phyloP scores from a whole-genome alignment of 1,140 invertebrate genomes.

The Latrodectus geometricus region DNA sequence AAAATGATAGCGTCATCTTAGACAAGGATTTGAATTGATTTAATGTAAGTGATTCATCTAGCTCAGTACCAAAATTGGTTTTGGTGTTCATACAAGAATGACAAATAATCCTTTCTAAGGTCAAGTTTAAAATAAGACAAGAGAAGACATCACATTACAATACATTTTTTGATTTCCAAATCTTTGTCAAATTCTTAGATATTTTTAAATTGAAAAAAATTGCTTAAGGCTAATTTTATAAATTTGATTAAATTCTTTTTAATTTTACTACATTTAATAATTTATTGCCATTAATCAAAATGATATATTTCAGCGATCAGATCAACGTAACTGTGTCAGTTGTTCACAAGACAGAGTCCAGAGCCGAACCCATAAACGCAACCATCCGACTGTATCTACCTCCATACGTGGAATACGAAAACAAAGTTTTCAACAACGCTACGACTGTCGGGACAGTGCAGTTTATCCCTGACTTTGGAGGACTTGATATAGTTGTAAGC shows the following conservation, averaged over 20 bases:
- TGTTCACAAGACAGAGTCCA: constrained; percentile 49
- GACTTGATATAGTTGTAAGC: constrained; percentile 62
- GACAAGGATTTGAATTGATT: too few relatives aligned
- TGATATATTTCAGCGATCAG: constrained; percentile 28
- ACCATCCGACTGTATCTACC: constrained; percentile 61
- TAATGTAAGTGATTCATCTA: too few relatives aligned
- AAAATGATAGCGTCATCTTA: too few relatives aligned
- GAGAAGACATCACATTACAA: too few relatives aligned
- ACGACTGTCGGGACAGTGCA: constrained; percentile 30
- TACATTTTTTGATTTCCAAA: too few relatives aligned
- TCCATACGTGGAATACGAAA: constrained; percentile 55
- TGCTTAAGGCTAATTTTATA: neutral
- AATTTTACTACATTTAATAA: neutral
- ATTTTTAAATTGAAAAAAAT: too few relatives aligned
- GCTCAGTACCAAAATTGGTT: too few relatives aligned
- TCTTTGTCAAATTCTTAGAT: too few relatives aligned
- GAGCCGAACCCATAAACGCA: constrained; percentile 57
- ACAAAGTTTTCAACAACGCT: constrained; percentile 38
- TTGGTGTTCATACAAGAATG: too few relatives aligned
- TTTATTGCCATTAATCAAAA: neutral
- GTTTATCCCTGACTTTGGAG: constrained; percentile 45
- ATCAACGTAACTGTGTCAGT: constrained; percentile 46
- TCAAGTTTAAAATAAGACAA: too few relatives aligned
- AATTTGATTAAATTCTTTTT: neutral
- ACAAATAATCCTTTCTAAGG: too few relatives aligned